Conservation (phyloP, 2,888 invertebrate genomes). For the Salticus scenicus region DNA sequence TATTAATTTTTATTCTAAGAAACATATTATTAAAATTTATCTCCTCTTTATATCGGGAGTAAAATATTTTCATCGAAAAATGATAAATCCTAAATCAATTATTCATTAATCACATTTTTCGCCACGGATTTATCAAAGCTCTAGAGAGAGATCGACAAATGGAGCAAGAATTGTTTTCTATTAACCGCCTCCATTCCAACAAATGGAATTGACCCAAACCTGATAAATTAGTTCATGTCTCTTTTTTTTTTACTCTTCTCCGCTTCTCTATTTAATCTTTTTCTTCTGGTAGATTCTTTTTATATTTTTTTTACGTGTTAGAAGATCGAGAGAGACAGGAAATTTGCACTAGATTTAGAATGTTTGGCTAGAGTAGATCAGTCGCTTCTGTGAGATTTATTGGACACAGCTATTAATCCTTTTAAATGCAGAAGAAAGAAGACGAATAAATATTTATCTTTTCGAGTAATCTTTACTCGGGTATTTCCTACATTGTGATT, state of each 20-base stretch:
- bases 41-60: slow-evolving; percentile 19
- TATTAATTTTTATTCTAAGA: no score
- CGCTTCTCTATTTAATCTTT: background rate
- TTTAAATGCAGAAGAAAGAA: no score
- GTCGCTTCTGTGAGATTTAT: no score
- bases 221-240: slow-evolving; percentile 54
- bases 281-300: background rate
- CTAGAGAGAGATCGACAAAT: slow-evolving; percentile 48
- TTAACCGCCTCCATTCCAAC: slow-evolving; percentile 41
- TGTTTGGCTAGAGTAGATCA: no score
- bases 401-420: no score
- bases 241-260: background rate
- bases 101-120: slow-evolving; percentile 24
- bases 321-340: background rate
- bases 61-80: background rate
- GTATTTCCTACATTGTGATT: no score
- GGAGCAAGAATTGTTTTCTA: slow-evolving; percentile 55
- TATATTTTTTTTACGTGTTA: background rate
- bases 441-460: no score
- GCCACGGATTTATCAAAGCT: slow-evolving; percentile 30
- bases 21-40: no score
- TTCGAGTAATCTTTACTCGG: no score
- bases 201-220: slow-evolving; percentile 64
- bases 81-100: background rate
- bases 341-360: background rate